phyloP scores from a whole-genome alignment of 2,888 invertebrate species.

The Eupithecia subumbrata region DNA sequence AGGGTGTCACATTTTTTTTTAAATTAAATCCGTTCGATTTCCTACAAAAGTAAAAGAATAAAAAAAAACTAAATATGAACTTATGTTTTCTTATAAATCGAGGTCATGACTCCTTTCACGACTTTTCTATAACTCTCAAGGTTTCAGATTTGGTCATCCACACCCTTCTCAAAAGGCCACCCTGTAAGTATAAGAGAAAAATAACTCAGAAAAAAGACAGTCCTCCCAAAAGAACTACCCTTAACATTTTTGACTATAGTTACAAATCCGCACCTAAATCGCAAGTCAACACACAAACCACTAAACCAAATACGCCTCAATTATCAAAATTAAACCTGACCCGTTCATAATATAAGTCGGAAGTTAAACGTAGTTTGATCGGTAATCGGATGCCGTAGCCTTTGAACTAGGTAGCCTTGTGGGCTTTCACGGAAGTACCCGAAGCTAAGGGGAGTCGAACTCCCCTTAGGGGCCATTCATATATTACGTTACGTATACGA shows the following conservation, averaged over 20 bases:
- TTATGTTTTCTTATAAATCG: too few relatives aligned
- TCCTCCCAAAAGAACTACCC: neutral
- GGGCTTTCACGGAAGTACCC: conserved; percentile 23
- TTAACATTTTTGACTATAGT: neutral
- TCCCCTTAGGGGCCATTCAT: too few relatives aligned
- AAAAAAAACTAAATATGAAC: neutral
- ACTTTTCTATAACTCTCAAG: too few relatives aligned
- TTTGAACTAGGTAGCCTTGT: conserved; percentile 25
- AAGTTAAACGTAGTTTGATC: conserved; percentile 27
- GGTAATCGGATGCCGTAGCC: conserved; percentile 28
- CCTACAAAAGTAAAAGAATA: too few relatives aligned
- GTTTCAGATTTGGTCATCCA: neutral
- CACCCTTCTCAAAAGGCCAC: neutral
- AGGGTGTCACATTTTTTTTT: too few relatives aligned
- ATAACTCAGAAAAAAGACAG: neutral
- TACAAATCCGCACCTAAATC: neutral
- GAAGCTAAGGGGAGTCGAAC: neutral
- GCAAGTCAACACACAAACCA: neutral
- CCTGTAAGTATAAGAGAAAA: neutral
- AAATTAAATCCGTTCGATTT: too few relatives aligned
- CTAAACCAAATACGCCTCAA: neutral
- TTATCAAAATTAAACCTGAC: neutral
- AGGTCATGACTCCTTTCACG: neutral
- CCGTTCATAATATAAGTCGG: neutral
- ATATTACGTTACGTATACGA: too few relatives aligned